Evolutionary conservation across 2,888 invertebrate genomes (phyloP).

Genomic region (Conistra vaccinii): DNA sequence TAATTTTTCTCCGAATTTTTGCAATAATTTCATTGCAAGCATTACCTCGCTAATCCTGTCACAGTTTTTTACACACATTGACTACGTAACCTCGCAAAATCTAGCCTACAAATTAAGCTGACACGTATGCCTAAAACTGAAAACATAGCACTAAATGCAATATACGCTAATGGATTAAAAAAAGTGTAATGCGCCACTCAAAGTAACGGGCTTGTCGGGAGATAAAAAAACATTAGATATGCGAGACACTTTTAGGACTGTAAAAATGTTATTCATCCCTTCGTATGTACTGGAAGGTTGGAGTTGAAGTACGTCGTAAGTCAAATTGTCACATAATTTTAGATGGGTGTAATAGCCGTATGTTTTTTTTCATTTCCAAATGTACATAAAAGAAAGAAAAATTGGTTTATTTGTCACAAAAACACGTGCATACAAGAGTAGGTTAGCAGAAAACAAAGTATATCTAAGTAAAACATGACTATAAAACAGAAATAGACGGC

Average conservation of each 20-base stretch:
- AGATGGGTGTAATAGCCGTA: neutral
- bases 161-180: slow-evolving; percentile 66
- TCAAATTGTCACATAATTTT: slow-evolving; percentile 57
- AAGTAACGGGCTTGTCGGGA: slow-evolving; percentile 48
- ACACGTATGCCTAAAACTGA: neutral
- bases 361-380: slow-evolving; percentile 24
- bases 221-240: slow-evolving; percentile 55
- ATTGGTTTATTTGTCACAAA: too few species aligned
- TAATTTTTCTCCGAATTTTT: neutral
- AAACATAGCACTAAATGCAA: slow-evolving; percentile 45
- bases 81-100: neutral
- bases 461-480: too few species aligned
- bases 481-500: too few species aligned
- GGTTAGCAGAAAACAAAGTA: too few species aligned
- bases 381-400: too few species aligned
- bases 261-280: slow-evolving; percentile 47
- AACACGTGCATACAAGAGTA: too few species aligned
- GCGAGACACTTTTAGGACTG: slow-evolving; percentile 28
- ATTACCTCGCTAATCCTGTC: neutral
- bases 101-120: neutral
- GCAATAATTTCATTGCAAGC: neutral
- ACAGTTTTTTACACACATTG: neutral
- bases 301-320: slow-evolving; percentile 35
- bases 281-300: slow-evolving; percentile 26
- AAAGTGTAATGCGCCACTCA: slow-evolving; percentile 39